phyloP scores from a whole-genome alignment of 2,888 invertebrate species.

The Dioctria linearis region DNA sequence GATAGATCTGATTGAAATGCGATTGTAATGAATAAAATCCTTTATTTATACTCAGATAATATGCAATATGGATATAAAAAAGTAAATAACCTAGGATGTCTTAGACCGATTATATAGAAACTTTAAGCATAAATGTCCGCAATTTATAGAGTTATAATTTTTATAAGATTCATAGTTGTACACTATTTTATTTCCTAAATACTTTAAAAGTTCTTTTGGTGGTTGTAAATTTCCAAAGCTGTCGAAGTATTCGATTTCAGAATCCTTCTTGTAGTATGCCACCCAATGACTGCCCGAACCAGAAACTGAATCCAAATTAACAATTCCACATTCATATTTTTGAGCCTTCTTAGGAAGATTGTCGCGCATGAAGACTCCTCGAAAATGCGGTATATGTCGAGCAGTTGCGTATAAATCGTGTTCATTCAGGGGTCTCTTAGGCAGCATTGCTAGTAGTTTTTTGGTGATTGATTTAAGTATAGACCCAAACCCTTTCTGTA shows the following conservation, averaged over 20 bases:
- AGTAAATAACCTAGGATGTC: no score
- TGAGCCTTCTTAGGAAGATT: background rate
- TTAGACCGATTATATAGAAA: conserved; percentile 47
- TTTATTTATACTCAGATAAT: background rate
- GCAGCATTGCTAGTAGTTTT: background rate
- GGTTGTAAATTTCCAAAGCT: conserved; percentile 58
- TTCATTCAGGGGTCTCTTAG: background rate
- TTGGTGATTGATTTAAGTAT: background rate
- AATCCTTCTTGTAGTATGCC: conserved; percentile 64
- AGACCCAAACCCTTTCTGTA: background rate
- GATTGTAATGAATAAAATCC: background rate
- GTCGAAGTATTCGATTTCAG: conserved; percentile 63
- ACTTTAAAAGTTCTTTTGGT: no score
- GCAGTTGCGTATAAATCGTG: background rate
- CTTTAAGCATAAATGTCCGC: no score
- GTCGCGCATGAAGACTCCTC: no score
- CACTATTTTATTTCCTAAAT: no score
- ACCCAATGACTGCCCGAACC: conserved; percentile 66
- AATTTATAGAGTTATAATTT: no score
- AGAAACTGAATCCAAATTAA: conserved; percentile 62
- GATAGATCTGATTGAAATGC: conserved; percentile 19
- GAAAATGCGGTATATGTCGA: background rate
- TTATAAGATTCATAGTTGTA: no score
- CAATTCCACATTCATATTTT: conserved; percentile 24
- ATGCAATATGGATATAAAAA: no score